Percentiles rank a stretch among this genome's conserved stretches.
phyloP scores from a whole-genome alignment of 1,140 invertebrate genomes.

The Notospermus geniculatus region DNA sequence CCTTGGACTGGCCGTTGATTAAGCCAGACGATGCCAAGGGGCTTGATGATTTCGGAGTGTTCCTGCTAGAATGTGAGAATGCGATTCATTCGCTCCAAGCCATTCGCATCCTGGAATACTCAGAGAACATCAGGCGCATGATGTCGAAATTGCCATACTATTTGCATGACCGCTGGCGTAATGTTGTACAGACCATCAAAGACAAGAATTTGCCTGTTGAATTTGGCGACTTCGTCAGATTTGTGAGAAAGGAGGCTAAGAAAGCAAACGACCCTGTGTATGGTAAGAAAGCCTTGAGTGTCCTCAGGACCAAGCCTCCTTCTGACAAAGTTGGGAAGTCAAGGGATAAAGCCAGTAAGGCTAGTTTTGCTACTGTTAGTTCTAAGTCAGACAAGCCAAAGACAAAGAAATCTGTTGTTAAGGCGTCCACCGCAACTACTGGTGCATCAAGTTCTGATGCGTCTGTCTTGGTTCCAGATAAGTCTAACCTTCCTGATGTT shows the following conservation, averaged over 20 bases:
- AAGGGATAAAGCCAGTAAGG: no score
- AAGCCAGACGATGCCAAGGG: not conserved
- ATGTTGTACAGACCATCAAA: not conserved
- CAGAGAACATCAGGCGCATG: not conserved
- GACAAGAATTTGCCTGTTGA: not conserved
- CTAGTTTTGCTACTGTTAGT: no score
- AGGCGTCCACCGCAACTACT: no score
- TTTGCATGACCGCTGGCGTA: not conserved
- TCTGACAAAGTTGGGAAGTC: no score
- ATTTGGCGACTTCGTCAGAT: not conserved
- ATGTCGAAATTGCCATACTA: not conserved
- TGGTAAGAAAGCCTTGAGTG: not conserved
- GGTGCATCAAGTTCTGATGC: no score
- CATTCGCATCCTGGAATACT: constrained; percentile 1
- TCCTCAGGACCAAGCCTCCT: no score
- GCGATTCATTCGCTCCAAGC: not conserved
- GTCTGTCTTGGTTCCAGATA: no score
- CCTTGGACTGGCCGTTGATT: not conserved
- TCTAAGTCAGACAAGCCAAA: no score
- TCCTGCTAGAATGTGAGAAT: not conserved
- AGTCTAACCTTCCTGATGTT: no score
- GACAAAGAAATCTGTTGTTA: no score
- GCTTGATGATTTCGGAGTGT: not conserved
- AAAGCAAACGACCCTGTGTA: constrained; percentile 1
- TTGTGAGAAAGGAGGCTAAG: not conserved